These are phyloP conservation scores for Pteria penguin DNA, from an alignment of 2,888 invertebrate species.

Conservation along the genomic window DNA sequence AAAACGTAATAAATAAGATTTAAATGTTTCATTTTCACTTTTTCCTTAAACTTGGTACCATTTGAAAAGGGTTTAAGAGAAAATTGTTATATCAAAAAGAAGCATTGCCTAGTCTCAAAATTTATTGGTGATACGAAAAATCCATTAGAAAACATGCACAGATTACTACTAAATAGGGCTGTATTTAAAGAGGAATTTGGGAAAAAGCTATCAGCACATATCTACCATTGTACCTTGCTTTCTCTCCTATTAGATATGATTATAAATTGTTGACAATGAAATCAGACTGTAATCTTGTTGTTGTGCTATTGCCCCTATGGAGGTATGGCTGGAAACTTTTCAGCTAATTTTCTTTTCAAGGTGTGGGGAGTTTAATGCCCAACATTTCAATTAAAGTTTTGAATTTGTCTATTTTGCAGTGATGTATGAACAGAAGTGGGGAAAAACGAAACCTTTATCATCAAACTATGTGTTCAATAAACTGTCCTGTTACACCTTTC, in stretches of 20 bases:
- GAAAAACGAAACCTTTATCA: too few species aligned
- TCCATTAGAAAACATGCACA: neutral
- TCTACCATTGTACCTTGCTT: neutral
- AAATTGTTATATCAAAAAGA: neutral
- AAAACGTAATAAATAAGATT: conserved; percentile 11
- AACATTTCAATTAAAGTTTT: too few species aligned
- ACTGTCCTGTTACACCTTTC: too few species aligned
- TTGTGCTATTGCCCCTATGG: too few species aligned
- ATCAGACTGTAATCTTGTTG: neutral
- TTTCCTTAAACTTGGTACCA: neutral
- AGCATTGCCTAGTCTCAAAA: neutral
- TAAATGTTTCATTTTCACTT: conserved; percentile 8
- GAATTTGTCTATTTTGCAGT: too few species aligned
- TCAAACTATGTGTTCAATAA: too few species aligned
- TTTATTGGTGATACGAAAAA: conserved; percentile 2
- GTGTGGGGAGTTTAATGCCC: too few species aligned
- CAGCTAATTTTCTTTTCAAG: too few species aligned
- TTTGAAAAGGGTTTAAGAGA: neutral
- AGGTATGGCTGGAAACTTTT: too few species aligned
- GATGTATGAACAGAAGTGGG: too few species aligned
- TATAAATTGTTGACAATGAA: neutral
- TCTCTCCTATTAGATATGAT: neutral
- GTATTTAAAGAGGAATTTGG: neutral
- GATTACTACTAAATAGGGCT: neutral
- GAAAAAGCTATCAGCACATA: neutral